A percentile compares a stretch with the other conserved stretches of the same genome.
Evolutionary conservation across 2,888 invertebrate genomes (phyloP).

Genomic region (Nemapogon koenigi): DNA sequence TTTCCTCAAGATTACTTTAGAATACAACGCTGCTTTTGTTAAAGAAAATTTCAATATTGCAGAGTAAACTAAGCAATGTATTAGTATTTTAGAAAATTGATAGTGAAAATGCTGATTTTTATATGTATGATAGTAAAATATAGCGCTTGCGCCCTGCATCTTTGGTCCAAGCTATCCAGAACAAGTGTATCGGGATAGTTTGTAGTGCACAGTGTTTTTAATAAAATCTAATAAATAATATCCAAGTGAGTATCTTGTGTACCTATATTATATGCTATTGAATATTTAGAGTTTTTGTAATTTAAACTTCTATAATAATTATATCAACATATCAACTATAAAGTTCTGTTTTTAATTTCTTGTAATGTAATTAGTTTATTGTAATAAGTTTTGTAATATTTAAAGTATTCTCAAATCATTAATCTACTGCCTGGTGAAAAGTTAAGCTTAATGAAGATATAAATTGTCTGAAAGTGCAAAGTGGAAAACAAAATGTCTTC

Average conservation of each 20-base stretch:
- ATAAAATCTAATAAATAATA: conserved; percentile 27
- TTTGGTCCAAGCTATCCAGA: conserved; percentile 34
- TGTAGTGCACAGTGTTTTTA: conserved; percentile 45
- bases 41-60: background rate
- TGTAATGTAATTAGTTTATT: too few relatives aligned
- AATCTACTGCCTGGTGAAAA: too few relatives aligned
- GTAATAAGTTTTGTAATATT: too few relatives aligned
- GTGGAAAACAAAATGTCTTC: too few relatives aligned
- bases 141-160: conserved; percentile 54
- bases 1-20: background rate
- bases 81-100: background rate
- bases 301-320: too few relatives aligned
- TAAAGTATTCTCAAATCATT: too few relatives aligned
- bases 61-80: conserved; percentile 25
- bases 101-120: conserved; percentile 28
- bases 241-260: conserved; percentile 33
- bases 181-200: conserved; percentile 44
- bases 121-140: conserved; percentile 22
- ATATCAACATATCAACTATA: too few relatives aligned
- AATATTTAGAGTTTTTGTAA: too few relatives aligned
- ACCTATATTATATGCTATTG: too few relatives aligned
- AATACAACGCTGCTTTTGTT: conserved; percentile 24
- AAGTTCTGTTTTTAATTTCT: too few relatives aligned
- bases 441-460: too few relatives aligned
- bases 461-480: too few relatives aligned